Evolutionary conservation across 2,888 invertebrate genomes (phyloP).

Genomic region (Nemotelus pantherinus): DNA sequence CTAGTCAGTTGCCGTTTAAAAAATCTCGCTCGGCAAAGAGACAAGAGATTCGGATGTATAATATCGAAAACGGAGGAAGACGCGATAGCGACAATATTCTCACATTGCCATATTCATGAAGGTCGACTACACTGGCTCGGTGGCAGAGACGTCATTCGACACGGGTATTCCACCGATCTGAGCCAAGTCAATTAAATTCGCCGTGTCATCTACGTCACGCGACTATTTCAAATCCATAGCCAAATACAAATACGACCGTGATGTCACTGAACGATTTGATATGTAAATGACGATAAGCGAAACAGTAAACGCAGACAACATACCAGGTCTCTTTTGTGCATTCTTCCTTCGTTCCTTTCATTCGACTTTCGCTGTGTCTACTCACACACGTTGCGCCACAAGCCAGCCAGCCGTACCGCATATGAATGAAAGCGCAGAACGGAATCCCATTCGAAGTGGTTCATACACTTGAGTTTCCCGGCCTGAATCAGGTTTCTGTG

Average conservation of each 20-base stretch:
- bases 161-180: conserved; percentile 43
- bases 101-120: conserved; percentile 21
- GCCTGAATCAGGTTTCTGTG: conserved; percentile 9
- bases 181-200: conserved; percentile 27
- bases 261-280: conserved; percentile 4
- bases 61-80: too few species aligned
- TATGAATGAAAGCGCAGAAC: background rate
- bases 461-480: conserved; percentile 13
- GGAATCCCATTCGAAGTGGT: background rate
- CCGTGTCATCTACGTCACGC: conserved; percentile 26
- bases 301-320: background rate
- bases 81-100: background rate
- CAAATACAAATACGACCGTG: conserved; percentile 16
- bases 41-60: too few species aligned
- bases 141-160: conserved; percentile 31
- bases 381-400: background rate
- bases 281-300: background rate
- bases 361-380: background rate
- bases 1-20: too few species aligned
- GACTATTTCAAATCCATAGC: background rate
- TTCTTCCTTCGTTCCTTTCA: background rate
- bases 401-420: background rate
- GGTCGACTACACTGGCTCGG: conserved; percentile 37
- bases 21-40: too few species aligned
- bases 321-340: background rate